Base-by-base conservation (phyloP, 2,113 vertebrate species). In the Peromyscus californicus region DNA sequence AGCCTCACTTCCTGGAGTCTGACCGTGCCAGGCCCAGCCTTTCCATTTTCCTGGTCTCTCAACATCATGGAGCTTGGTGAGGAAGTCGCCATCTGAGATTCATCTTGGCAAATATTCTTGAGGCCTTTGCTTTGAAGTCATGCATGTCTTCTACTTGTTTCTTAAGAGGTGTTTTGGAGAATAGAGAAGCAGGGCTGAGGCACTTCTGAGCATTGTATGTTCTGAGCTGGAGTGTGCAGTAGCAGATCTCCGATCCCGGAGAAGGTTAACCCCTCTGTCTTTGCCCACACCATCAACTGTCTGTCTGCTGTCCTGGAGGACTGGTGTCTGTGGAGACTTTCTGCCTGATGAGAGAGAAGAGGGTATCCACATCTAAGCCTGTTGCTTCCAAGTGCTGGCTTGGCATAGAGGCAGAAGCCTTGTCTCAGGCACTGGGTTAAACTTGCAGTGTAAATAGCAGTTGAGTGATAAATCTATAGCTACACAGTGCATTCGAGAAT, bases 91-190 rank as follows among this genome's bases (percentile, higher is more conserved):
- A 78, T 90, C 63, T 84, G 63, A 48, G 42, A 5, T 93, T 95
- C 72, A 93, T 97, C 72, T 93, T 96, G 61, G 78, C 80, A 90
- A 76, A 45, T 7, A 61, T 24, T 93, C 70, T n/a, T 76, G 70
- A 95, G 33, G 24, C 91, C 39, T 79, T 83, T 91, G 75, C 45
- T 70, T 57, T 89, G 61, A 26, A 48, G 7, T 31, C 31, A 26
- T n/a, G 22, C 17, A 42, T 91, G 63, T 96, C 63, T 65, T 12
- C 67, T 39, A 57, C 74, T 2, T 83, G 85, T 76, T 90, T 96
- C 70, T 82, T 93, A 39, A 91, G 22, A 17, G 7, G 12, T 74
- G 0, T 88, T 57, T 89, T 94, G 87, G 91, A 72, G 57, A 91
- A 87, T 16, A 39, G n/a, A 83, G 82, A 84, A 63, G 57, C 70